Conservation (phyloP, 1,140 invertebrate genomes). For the Muscidifurax raptorellus region DNA sequence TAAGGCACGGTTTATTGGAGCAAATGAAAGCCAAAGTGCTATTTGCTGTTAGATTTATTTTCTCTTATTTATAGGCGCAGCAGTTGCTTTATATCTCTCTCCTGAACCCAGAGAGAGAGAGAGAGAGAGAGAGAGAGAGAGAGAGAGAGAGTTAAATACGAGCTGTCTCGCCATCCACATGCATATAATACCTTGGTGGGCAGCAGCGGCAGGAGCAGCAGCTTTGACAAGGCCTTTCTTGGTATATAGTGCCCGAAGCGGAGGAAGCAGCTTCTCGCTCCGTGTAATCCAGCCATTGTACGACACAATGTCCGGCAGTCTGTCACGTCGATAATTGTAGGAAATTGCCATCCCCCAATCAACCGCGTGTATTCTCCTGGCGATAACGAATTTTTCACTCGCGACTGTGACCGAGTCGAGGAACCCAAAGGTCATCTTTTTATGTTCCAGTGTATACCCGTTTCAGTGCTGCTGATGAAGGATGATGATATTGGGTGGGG, state of each 20-base stretch:
- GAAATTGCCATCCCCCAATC: constrained; percentile 69
- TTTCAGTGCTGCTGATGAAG: neutral
- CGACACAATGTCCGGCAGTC: constrained; percentile 52
- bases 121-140: too few species aligned
- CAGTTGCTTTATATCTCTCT: neutral
- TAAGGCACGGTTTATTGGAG: constrained; percentile 11
- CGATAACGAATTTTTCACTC: neutral
- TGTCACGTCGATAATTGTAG: constrained; percentile 63
- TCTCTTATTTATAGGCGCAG: constrained; percentile 34
- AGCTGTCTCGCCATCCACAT: constrained; percentile 11
- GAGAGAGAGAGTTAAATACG: neutral
- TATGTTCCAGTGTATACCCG: neutral
- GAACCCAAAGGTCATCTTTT: neutral
- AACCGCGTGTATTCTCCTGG: constrained; percentile 58
- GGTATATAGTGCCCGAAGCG: neutral
- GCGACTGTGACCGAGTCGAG: too few species aligned
- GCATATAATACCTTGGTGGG: neutral
- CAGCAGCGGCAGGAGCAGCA: too few species aligned
- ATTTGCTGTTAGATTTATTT: constrained; percentile 42
- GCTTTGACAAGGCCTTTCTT: constrained; percentile 42
- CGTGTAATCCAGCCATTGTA: constrained; percentile 62
- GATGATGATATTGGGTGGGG: too few species aligned
- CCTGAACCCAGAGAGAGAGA: neutral
- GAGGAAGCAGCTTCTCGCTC: constrained; percentile 38
- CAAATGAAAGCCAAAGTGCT: constrained; percentile 39